phyloP scores from a whole-genome alignment of 2,888 invertebrate species.

The Dorcus parallelipipedus region DNA sequence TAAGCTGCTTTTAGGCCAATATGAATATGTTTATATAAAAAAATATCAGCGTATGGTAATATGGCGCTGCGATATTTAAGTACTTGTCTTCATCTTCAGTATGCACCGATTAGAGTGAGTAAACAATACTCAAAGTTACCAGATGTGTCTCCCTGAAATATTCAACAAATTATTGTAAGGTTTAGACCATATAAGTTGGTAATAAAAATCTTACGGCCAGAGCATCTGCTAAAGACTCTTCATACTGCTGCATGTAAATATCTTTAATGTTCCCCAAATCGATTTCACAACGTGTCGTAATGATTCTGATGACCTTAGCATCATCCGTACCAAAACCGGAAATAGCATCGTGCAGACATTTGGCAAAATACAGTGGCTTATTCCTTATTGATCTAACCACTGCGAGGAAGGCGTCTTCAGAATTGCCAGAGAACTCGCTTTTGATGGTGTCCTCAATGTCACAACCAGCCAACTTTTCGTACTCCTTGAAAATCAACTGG shows the following conservation, averaged over 20 bases:
- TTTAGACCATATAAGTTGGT: neutral
- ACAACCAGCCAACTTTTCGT: slow-evolving; percentile 70
- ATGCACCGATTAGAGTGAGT: slow-evolving; percentile 57
- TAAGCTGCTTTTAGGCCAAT: no score
- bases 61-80: no score
- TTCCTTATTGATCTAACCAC: slow-evolving; percentile 75
- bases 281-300: slow-evolving; percentile 76
- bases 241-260: slow-evolving; percentile 68
- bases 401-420: slow-evolving; percentile 71
- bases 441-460: slow-evolving; percentile 72
- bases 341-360: slow-evolving; percentile 79
- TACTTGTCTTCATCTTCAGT: slow-evolving; percentile 12
- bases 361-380: slow-evolving; percentile 76
- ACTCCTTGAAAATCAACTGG: slow-evolving; percentile 57
- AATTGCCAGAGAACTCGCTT: slow-evolving; percentile 77
- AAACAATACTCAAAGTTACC: slow-evolving; percentile 82
- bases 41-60: no score
- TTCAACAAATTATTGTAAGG: neutral
- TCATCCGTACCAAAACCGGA: slow-evolving; percentile 86
- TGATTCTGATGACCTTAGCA: slow-evolving; percentile 73
- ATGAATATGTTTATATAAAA: no score
- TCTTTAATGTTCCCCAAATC: slow-evolving; percentile 79
- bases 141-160: slow-evolving; percentile 70
- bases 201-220: slow-evolving; percentile 59
- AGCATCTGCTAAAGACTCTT: slow-evolving; percentile 70